These are phyloP conservation scores for Andrena bicolor DNA, from an alignment of 2,888 invertebrate species.

Conservation along the genomic window DNA sequence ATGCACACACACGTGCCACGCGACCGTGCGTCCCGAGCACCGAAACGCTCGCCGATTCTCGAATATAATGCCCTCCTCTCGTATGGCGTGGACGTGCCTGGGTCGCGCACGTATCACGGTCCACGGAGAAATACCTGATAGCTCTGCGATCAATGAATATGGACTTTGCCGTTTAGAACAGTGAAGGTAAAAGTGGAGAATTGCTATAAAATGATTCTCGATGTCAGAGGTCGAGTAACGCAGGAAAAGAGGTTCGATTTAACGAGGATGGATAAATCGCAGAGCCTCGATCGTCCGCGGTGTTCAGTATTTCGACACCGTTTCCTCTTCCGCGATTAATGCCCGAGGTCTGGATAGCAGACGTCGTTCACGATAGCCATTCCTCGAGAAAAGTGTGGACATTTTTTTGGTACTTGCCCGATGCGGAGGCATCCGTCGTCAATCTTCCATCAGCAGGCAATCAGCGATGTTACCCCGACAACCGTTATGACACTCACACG, in stretches of 20 bases:
- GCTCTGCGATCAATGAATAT: too few relatives aligned
- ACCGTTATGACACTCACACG: conserved; percentile 44
- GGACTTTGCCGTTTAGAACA: too few relatives aligned
- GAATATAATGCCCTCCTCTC: conserved; percentile 50
- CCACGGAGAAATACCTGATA: conserved; percentile 50
- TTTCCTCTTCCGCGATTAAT: conserved; percentile 12
- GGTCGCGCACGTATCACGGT: conserved; percentile 43
- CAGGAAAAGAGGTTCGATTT: too few relatives aligned
- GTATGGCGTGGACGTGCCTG: conserved; percentile 35
- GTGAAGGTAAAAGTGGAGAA: too few relatives aligned
- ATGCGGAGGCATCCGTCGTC: conserved; percentile 6
- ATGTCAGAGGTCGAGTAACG: too few relatives aligned
- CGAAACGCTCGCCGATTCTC: conserved; percentile 57
- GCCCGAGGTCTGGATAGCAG: background rate
- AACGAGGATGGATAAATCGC: too few relatives aligned
- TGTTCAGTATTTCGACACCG: conserved; percentile 35
- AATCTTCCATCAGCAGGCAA: conserved; percentile 14
- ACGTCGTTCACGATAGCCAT: background rate
- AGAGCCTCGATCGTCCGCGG: background rate
- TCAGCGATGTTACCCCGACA: conserved; percentile 17
- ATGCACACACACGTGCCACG: conserved; percentile 65
- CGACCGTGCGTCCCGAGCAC: conserved; percentile 59
- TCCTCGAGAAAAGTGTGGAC: background rate
- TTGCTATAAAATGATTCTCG: too few relatives aligned
- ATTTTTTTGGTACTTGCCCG: conserved; percentile 1